Evolutionary conservation across 35 echinoderm and acorn worm genomes (phyloP).

Genomic region (Eucidaris tribuloides): DNA sequence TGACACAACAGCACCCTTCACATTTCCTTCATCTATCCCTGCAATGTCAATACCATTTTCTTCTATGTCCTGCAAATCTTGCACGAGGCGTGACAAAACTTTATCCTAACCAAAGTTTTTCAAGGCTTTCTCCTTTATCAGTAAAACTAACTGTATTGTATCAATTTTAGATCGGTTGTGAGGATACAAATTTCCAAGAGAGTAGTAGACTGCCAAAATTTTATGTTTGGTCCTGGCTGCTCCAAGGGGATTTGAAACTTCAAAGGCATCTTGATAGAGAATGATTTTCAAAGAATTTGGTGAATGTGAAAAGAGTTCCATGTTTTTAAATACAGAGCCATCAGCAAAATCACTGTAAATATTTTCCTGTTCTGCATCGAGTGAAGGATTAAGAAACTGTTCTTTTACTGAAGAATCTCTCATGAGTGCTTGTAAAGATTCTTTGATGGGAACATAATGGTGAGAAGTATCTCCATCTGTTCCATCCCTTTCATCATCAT

Average conservation of each 20-base stretch:
- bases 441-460: neutral
- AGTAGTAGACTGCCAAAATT: slow-evolving; percentile 54
- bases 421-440: neutral
- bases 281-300: slow-evolving; percentile 31
- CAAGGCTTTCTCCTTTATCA: slow-evolving; percentile 59
- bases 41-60: slow-evolving; percentile 26
- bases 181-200: slow-evolving; percentile 46
- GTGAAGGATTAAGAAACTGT: neutral
- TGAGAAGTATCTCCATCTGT: neutral
- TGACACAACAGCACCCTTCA: slow-evolving; percentile 1
- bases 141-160: slow-evolving; percentile 31
- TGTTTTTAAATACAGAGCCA: neutral
- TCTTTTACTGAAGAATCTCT: neutral
- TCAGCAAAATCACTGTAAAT: neutral
- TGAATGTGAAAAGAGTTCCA: neutral
- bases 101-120: slow-evolving; percentile 39
- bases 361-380: neutral
- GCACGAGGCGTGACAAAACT: slow-evolving; percentile 18
- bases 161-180: slow-evolving; percentile 38
- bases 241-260: slow-evolving; percentile 52
- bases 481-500: neutral
- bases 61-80: slow-evolving; percentile 46
- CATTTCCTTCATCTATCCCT: neutral
- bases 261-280: slow-evolving; percentile 60
- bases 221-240: slow-evolving; percentile 60